Evolutionary conservation across 2,888 invertebrate genomes (phyloP), one percentile per base, ranked within the genome.

Genomic region (Hypselothyrea guttata): DNA sequence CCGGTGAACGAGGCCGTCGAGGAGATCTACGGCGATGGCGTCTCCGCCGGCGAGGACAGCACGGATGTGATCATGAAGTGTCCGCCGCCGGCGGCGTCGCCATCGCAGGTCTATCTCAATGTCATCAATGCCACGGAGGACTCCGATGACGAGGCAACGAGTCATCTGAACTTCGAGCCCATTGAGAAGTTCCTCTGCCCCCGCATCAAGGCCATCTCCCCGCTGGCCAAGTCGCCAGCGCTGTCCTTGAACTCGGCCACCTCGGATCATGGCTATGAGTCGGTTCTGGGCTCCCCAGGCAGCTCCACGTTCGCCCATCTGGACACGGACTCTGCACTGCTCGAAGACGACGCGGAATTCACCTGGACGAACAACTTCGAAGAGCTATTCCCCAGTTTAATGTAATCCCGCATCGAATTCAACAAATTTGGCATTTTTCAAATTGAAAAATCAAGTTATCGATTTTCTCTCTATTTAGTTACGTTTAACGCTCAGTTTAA

Each of bases 361-460:
- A 91, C 93, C 82, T 95, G 94, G 94, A 93, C 94, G 85, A 93
- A 93, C 85, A 93, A 93, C 75, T 93, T 95, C 79, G 93, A 94
- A 62, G 95, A 95, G 90, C 90, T 96, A 74, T 96, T 96, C 90
- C 95, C 95, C 31, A 93, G 92, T 63, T 90, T 95, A 84, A 92
- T 93, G 49, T 95, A 59, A 33, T 30, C 31, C 22, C 15, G 7
- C 28, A 5, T 9, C 1, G 16, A 5, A 16, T 16, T 18, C 33
- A 31, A 41, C 31, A 46, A 1, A 11, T 18, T 38, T 40, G 33
- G 5, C 40, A 41, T 66, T 75, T 73, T 74, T 71, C 66, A 71
- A 71, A 71, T 68, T 71, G 69, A 65, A 77, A 74, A 70, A 40
- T 47, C 16, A 18, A 28, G 40, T 62, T 55, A 62, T 42, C 31